Evolutionary conservation across 2,113 vertebrate genomes (phyloP).

Genomic region (Varanus salvator): DNA sequence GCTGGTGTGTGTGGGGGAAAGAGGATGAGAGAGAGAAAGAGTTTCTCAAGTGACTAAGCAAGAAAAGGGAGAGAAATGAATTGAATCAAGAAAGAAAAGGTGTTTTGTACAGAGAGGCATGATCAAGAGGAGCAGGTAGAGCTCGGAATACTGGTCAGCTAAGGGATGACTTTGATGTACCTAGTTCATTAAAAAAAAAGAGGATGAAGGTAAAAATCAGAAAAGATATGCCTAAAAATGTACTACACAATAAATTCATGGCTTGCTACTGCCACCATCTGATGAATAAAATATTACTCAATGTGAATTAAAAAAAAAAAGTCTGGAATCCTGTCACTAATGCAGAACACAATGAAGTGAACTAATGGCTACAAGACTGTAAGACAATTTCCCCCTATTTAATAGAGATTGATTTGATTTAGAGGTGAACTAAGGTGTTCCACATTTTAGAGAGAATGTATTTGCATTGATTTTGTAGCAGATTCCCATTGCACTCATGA

Average conservation of each 20-base stretch:
- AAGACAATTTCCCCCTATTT: background rate
- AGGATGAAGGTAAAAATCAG: background rate
- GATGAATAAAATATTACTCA: slow-evolving; percentile 12
- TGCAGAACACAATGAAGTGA: background rate
- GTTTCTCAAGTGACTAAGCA: background rate
- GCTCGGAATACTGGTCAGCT: background rate
- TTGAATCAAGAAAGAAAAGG: background rate
- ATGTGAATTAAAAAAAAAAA: background rate
- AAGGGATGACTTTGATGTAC: background rate
- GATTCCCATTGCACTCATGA: background rate
- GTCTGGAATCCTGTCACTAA: background rate
- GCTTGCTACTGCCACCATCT: slow-evolving; percentile 32
- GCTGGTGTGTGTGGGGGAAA: too few relatives aligned
- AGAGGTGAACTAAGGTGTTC: background rate
- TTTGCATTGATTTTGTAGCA: background rate
- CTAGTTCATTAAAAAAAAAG: background rate
- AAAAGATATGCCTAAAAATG: background rate
- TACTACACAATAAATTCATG: background rate
- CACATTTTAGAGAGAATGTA: background rate
- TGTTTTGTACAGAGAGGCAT: background rate
- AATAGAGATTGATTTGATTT: background rate
- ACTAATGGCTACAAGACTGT: background rate
- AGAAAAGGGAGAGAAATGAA: background rate
- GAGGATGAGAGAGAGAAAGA: too few relatives aligned
- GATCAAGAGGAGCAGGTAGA: background rate